Conservation (phyloP, 2,888 invertebrate species). For the Thereva unica region DNA sequence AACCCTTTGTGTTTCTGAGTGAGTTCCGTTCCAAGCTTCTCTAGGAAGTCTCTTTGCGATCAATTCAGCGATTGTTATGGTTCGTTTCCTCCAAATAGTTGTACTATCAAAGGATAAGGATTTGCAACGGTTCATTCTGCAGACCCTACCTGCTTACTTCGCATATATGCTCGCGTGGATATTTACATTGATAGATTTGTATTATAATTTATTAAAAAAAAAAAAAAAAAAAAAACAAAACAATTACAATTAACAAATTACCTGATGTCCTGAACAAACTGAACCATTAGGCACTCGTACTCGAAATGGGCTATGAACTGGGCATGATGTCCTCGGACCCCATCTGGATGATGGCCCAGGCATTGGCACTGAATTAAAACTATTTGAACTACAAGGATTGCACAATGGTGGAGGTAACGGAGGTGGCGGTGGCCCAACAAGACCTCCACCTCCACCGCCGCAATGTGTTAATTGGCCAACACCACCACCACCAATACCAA, state of each 20-base stretch:
- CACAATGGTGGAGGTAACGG: constrained; percentile 57
- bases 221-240: neutral
- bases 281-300: constrained; percentile 59
- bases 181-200: too few species aligned
- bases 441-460: constrained; percentile 45
- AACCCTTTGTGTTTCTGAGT: too few species aligned
- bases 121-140: too few species aligned
- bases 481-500: constrained; percentile 52
- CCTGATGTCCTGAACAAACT: constrained; percentile 60
- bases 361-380: constrained; percentile 56
- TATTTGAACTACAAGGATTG: constrained; percentile 59
- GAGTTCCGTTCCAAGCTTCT: too few species aligned
- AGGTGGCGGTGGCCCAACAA: constrained; percentile 49
- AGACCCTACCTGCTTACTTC: too few species aligned
- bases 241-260: constrained; percentile 46
- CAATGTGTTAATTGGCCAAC: constrained; percentile 7
- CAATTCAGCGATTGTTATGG: too few species aligned
- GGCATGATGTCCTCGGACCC: constrained; percentile 59
- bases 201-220: neutral
- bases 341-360: constrained; percentile 57
- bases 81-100: too few species aligned
- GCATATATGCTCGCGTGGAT: too few species aligned
- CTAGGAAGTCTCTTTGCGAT: too few species aligned
- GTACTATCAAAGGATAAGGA: too few species aligned
- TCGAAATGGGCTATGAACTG: constrained; percentile 59